These are phyloP conservation scores for Acyrthosiphon pisum DNA, from an alignment of 1,140 invertebrate genomes.

Conservation along the genomic window DNA sequence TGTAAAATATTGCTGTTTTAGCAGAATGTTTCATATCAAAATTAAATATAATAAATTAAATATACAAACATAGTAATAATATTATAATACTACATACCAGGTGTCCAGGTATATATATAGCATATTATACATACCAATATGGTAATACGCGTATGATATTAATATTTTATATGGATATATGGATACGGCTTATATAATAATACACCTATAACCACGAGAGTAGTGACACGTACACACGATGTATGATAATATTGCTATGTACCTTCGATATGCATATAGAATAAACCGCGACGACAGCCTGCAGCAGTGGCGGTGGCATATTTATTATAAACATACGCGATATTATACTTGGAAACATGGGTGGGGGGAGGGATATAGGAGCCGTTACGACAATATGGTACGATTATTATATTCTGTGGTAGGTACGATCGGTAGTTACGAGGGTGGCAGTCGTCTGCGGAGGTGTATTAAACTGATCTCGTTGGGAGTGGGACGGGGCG, in stretches of 20 bases:
- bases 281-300: not conserved
- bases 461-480: not conserved
- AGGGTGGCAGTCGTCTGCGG: not conserved
- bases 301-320: not conserved
- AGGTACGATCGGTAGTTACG: not conserved
- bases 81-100: not conserved
- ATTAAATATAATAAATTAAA: not conserved
- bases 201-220: not conserved
- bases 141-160: not conserved
- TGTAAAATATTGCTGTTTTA: not conserved
- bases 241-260: not conserved
- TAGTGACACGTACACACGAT: not conserved
- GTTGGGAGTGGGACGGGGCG: not conserved
- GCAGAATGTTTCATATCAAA: not conserved
- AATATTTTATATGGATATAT: not conserved
- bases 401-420: not conserved
- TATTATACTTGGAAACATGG: not conserved
- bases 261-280: not conserved
- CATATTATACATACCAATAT: not conserved
- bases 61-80: not conserved
- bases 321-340: not conserved
- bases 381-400: not conserved
- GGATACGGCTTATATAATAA: not conserved
- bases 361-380: not conserved
- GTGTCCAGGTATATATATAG: no score